Percentiles rank a stretch among this genome's conserved stretches.
Conservation (phyloP, 2,797 vertebrate species). For the Miichthys miiuy region DNA sequence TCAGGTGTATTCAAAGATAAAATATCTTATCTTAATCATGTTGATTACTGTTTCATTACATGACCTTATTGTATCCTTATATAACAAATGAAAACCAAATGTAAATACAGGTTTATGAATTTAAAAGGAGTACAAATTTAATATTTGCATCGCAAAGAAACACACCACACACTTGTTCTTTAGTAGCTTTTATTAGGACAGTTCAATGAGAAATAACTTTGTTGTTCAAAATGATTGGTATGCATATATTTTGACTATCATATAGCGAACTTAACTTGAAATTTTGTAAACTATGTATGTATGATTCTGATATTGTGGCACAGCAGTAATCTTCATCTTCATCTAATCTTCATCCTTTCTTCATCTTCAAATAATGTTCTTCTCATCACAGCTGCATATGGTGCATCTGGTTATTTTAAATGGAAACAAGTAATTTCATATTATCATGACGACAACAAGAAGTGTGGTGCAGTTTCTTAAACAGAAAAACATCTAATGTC, state of each 20-base stretch:
- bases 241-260: neutral
- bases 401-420: conserved; percentile 9
- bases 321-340: neutral
- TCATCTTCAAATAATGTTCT: conserved; percentile 17
- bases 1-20: neutral
- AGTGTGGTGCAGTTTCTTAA: neutral
- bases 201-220: neutral
- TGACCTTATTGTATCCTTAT: neutral
- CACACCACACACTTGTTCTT: neutral
- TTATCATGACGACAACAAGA: neutral
- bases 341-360: neutral
- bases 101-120: neutral
- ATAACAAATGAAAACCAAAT: neutral
- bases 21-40: conserved; percentile 3
- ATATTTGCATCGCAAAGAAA: conserved; percentile 11
- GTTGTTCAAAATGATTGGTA: neutral
- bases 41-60: too few species aligned
- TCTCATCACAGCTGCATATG: neutral
- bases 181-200: conserved; percentile 12
- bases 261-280: neutral
- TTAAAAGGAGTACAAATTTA: neutral
- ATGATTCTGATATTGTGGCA: neutral
- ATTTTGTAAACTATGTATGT: neutral
- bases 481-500: neutral
- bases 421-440: neutral